A percentile compares a stretch with the other conserved stretches of the same genome.
phyloP scores from a whole-genome alignment of 2,113 vertebrate species.

The Nycticebus coucang region DNA sequence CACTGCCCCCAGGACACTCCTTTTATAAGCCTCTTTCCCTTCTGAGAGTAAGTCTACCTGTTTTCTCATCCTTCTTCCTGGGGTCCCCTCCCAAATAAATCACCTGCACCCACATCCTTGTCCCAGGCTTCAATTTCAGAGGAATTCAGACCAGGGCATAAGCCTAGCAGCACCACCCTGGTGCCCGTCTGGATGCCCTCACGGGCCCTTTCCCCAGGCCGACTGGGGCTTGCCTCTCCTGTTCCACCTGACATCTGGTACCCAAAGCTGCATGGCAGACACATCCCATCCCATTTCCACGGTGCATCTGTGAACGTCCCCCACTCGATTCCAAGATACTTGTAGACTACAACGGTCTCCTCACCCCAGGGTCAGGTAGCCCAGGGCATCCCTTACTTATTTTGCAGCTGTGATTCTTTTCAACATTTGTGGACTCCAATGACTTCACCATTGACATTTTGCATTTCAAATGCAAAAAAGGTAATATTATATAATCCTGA shows the following conservation, averaged over 20 bases:
- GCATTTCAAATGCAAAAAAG: background rate
- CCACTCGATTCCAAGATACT: accelerated
- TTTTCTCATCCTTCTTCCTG: background rate
- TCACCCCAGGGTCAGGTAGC: background rate
- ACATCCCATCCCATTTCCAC: no score
- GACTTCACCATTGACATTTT: background rate
- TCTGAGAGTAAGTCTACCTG: background rate
- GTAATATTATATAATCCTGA: accelerated
- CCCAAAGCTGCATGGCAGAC: no score
- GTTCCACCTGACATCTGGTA: background rate
- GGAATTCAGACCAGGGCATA: background rate
- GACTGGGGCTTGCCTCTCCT: background rate
- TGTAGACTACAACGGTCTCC: background rate
- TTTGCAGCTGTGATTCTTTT: background rate
- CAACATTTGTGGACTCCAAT: background rate
- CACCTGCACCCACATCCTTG: background rate
- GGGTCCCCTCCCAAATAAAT: background rate
- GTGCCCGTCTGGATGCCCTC: background rate
- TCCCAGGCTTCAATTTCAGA: background rate
- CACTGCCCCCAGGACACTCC: no score
- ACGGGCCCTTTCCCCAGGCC: background rate
- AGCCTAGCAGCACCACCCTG: background rate
- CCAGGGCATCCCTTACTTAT: background rate
- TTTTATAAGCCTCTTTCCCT: background rate
- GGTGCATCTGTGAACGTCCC: background rate